These are phyloP conservation scores for Umimayanthus chanpuru DNA, from an alignment of 92 coral and sea anemone species.

Conservation along the genomic window DNA sequence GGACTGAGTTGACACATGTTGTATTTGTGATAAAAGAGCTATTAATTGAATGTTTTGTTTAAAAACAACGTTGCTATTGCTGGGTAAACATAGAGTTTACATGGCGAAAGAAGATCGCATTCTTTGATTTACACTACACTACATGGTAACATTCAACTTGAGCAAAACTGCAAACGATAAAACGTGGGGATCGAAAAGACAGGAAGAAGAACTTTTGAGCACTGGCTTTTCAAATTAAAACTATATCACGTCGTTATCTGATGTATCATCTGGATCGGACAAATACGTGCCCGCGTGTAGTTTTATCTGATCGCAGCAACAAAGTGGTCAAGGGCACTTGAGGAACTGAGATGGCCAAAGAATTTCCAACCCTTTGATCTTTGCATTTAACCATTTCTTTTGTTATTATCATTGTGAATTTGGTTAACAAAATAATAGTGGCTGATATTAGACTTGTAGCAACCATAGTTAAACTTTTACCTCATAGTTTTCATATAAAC, in stretches of 20 bases:
- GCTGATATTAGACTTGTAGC: no score
- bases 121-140: no score
- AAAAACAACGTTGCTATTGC: not conserved
- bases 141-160: not conserved
- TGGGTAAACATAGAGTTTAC: not conserved
- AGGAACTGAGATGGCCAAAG: no score
- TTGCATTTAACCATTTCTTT: not conserved
- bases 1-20: constrained; percentile 8
- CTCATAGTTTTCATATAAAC: not conserved
- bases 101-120: no score
- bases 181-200: not conserved
- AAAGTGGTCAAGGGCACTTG: not conserved
- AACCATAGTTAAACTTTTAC: no score
- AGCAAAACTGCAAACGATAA: not conserved
- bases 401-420: no score
- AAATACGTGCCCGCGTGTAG: not conserved
- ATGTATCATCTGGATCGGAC: not conserved
- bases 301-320: not conserved
- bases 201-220: not conserved
- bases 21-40: not conserved
- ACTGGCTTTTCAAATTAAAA: not conserved
- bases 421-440: no score
- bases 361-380: not conserved
- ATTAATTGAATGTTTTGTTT: not conserved
- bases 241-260: not conserved